Evolutionary conservation across 2,888 invertebrate species (phyloP).

Genomic region (Bedellia somnulentella): DNA sequence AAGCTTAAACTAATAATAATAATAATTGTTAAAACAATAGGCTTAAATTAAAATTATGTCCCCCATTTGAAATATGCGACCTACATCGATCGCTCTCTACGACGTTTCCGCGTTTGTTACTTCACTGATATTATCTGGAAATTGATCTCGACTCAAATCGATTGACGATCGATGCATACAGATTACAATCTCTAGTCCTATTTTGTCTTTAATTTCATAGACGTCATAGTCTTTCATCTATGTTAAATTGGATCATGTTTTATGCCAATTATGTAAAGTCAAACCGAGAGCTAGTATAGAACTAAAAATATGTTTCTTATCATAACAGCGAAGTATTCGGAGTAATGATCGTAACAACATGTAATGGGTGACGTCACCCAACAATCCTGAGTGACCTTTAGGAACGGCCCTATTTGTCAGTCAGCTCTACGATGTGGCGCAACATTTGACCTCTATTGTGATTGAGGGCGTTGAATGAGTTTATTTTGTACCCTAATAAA

Average conservation of each 20-base stretch:
- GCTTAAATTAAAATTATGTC: too few species aligned
- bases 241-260: too few species aligned
- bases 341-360: slow-evolving; percentile 2
- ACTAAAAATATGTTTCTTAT: too few species aligned
- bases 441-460: slow-evolving; percentile 3
- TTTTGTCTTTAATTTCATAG: background rate
- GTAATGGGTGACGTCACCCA: background rate
- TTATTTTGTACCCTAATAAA: slow-evolving; percentile 1
- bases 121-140: slow-evolving; percentile 17
- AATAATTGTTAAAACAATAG: too few species aligned
- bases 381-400: background rate
- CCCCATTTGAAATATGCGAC: too few species aligned
- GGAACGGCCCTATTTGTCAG: slow-evolving; percentile 2
- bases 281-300: too few species aligned
- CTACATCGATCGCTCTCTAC: too few species aligned
- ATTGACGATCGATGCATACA: slow-evolving; percentile 2
- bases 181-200: background rate
- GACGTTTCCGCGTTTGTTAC: too few species aligned
- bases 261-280: too few species aligned
- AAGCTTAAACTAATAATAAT: too few species aligned
- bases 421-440: slow-evolving; percentile 1
- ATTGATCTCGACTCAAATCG: slow-evolving; percentile 15
- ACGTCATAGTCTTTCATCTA: too few species aligned
- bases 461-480: slow-evolving; percentile 3
- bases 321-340: too few species aligned